Conservation (phyloP, 2,888 invertebrate genomes). For the Eristalinus sepulchralis region DNA sequence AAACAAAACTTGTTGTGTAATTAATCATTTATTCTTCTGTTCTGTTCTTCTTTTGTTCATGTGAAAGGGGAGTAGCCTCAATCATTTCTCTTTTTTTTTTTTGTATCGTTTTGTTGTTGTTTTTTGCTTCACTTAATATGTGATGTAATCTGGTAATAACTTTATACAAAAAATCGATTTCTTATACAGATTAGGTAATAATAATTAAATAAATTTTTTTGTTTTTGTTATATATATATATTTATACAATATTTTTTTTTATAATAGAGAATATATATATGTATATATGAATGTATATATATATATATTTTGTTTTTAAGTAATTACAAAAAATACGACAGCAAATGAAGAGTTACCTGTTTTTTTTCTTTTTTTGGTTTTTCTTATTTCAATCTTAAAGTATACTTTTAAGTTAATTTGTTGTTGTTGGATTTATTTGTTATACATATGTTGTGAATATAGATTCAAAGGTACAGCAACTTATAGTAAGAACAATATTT, state of each 20-base stretch:
- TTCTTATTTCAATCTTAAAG: neutral
- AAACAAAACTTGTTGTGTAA: slow-evolving; percentile 65
- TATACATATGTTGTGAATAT: slow-evolving; percentile 47
- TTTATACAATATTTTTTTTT: slow-evolving; percentile 40
- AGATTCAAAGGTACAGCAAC: slow-evolving; percentile 70
- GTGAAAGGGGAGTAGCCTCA: neutral
- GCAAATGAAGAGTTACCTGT: slow-evolving; percentile 39
- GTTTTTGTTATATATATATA: slow-evolving; percentile 28
- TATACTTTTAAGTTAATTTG: neutral
- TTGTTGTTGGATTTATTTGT: slow-evolving; percentile 26
- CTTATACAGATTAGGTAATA: slow-evolving; percentile 52
- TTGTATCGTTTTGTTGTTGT: slow-evolving; percentile 21
- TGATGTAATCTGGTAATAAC: slow-evolving; percentile 47
- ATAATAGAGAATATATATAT: slow-evolving; percentile 45
- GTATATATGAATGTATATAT: slow-evolving; percentile 31
- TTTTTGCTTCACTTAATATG: slow-evolving; percentile 23
- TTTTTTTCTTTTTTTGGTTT: slow-evolving; percentile 7
- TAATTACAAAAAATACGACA: slow-evolving; percentile 62
- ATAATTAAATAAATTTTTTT: slow-evolving; percentile 55
- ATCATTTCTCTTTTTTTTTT: neutral
- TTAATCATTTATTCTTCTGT: neutral
- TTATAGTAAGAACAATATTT: slow-evolving; percentile 64
- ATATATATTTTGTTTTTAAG: slow-evolving; percentile 27
- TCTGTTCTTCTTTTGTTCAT: neutral
- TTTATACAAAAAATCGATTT: slow-evolving; percentile 62